These are phyloP conservation scores for Lordiphosa collinella DNA, from an alignment of 1,140 invertebrate species.

Conservation along the genomic window DNA sequence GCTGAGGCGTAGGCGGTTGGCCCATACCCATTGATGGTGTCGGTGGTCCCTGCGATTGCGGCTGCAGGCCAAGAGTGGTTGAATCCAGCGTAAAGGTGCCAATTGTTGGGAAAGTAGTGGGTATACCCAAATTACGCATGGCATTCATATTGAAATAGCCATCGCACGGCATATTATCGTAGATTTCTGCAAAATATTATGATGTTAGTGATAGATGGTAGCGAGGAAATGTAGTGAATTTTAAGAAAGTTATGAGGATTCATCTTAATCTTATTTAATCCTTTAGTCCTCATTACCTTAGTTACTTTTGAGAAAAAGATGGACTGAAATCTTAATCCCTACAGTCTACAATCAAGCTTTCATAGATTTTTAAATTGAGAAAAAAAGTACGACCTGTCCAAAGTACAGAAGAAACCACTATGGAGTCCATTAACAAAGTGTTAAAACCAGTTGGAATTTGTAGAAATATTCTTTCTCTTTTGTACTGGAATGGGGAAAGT, in stretches of 20 bases:
- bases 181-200: slow-evolving; percentile 56
- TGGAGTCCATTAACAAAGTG: no score
- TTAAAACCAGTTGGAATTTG: no score
- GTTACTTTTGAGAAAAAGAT: no score
- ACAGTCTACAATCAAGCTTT: no score
- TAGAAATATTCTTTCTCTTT: no score
- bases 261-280: no score
- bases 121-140: slow-evolving; percentile 75
- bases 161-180: slow-evolving; percentile 74
- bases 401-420: no score
- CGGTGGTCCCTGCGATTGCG: slow-evolving; percentile 43
- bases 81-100: slow-evolving; percentile 77
- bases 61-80: slow-evolving; percentile 61
- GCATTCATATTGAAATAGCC: slow-evolving; percentile 74
- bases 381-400: no score
- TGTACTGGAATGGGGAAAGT: no score
- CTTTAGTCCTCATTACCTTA: no score
- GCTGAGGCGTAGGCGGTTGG: slow-evolving; percentile 22
- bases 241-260: neutral
- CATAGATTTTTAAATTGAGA: no score
- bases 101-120: slow-evolving; percentile 75
- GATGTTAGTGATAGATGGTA: neutral
- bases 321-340: no score
- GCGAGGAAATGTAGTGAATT: neutral
- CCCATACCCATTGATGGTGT: slow-evolving; percentile 32